Conservation (phyloP, 2,888 invertebrate species). For the Brenthis ino region DNA sequence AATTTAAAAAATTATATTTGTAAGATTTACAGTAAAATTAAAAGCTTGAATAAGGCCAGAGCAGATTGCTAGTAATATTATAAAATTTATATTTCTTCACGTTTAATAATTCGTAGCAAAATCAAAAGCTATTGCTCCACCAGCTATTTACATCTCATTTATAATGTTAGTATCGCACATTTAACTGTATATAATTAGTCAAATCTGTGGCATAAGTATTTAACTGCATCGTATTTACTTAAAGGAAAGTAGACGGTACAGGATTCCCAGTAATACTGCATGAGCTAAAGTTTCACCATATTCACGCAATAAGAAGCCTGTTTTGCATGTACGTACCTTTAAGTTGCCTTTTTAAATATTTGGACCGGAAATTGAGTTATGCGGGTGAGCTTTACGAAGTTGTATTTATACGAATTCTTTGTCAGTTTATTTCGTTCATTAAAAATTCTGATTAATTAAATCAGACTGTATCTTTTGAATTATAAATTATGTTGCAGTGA, state of each 20-base stretch:
- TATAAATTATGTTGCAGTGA: neutral
- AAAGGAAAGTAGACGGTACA: conserved; percentile 42
- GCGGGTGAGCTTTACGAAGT: conserved; percentile 3
- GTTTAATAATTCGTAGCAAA: too few species aligned
- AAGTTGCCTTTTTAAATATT: conserved; percentile 26
- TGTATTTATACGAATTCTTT: conserved; percentile 1
- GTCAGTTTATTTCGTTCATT: neutral
- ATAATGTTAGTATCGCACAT: conserved; percentile 6
- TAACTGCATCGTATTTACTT: conserved; percentile 15
- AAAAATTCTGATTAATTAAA: neutral
- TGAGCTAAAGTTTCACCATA: conserved; percentile 40
- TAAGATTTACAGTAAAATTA: too few species aligned
- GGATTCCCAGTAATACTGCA: conserved; percentile 38
- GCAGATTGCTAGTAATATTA: too few species aligned
- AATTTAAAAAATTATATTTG: too few species aligned
- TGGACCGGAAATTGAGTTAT: conserved; percentile 26
- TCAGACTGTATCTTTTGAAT: neutral
- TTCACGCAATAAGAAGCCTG: conserved; percentile 35
- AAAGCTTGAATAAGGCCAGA: too few species aligned
- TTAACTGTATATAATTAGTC: conserved; percentile 33
- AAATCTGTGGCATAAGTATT: conserved; percentile 24
- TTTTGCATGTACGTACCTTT: conserved; percentile 33
- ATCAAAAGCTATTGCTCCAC: too few species aligned
- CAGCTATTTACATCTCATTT: neutral
- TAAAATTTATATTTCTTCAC: too few species aligned